Base-by-base conservation (phyloP, 2,797 vertebrate genomes). In the Mormyrops attenuatus region DNA sequence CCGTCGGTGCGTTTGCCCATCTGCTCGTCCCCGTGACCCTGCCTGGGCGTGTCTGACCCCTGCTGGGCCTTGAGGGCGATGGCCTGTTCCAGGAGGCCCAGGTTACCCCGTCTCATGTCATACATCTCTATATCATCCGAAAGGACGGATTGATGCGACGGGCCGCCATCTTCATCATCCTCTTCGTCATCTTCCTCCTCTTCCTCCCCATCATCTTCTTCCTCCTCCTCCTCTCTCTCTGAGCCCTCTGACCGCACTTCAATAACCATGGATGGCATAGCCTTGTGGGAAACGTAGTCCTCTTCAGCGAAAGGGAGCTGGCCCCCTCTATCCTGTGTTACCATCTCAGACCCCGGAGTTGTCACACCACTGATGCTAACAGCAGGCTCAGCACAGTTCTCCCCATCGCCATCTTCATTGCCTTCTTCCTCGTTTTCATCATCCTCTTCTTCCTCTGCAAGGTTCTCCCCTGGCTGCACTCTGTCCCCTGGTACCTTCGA, bases 21-120 rank as follows among this genome's bases (percentile, higher is more conserved):
- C 90, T 96, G 96, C 26, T 96, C 96, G 0, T 95, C 96, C 89
- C 11, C 91, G 85, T 94, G 93, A 94, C 96, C 97, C 38, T 93
- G 95, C 84, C 91, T 97, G 91, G 93, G 89, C 0, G 96, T 93
- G 63, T 95, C 93, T 0, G 95, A 96, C 50, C 97, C 97, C 94
- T 99, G 97, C 94, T 97, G 97, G 0, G 98, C 98, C 93, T 99
- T 99, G 91, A 99, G 94, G 0, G 98, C 98, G 0, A 99, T 99
- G 93, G 98, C 98, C 94, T 99, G 97, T 93, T 99, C 98, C 93
- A 99, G 95, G 87, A 99, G 96, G 22, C 98, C 98, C 92, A 99
- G 95, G 94, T 99, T 99, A 2, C 98, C 98, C 52, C 98, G 95
- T 0, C 97, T 97, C 97, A 99, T 96, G 92, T 99, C 98, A 0